These are phyloP conservation scores for Knipowitschia caucasica DNA, from an alignment of 2,797 vertebrate species.

Conservation along the genomic window DNA sequence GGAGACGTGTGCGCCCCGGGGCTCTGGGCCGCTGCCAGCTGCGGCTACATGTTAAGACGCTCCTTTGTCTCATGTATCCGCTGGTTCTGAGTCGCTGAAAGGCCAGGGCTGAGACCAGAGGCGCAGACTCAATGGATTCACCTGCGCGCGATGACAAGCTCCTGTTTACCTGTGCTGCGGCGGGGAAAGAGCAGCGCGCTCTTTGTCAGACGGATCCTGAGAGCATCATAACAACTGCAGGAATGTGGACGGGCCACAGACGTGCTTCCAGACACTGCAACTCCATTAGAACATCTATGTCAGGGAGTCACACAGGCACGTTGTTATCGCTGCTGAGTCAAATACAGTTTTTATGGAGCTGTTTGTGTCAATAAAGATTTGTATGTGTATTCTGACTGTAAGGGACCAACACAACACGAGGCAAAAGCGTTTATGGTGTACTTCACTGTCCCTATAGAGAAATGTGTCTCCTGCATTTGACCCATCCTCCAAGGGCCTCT, in stretches of 20 bases:
- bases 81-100: slow-evolving; percentile 43
- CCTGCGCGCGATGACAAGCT: slow-evolving; percentile 39
- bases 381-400: too few relatives aligned
- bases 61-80: slow-evolving; percentile 52
- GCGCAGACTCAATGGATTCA: slow-evolving; percentile 38
- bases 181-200: slow-evolving; percentile 15
- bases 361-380: too few relatives aligned
- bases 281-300: too few relatives aligned
- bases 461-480: too few relatives aligned
- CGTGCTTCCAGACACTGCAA: neutral
- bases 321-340: too few relatives aligned
- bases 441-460: too few relatives aligned
- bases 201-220: slow-evolving; percentile 31
- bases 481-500: too few relatives aligned
- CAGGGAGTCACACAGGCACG: too few relatives aligned
- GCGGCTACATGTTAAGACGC: slow-evolving; percentile 54
- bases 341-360: too few relatives aligned
- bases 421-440: too few relatives aligned
- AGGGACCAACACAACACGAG: too few relatives aligned
- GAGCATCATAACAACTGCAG: slow-evolving; percentile 4
- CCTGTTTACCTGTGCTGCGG: slow-evolving; percentile 44
- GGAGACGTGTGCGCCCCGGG: slow-evolving; percentile 51
- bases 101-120: slow-evolving; percentile 34
- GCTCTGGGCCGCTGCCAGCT: slow-evolving; percentile 45
- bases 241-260: slow-evolving; percentile 9